These are phyloP conservation scores for Eupithecia dodoneata DNA, from an alignment of 2,888 invertebrate species.

Conservation along the genomic window DNA sequence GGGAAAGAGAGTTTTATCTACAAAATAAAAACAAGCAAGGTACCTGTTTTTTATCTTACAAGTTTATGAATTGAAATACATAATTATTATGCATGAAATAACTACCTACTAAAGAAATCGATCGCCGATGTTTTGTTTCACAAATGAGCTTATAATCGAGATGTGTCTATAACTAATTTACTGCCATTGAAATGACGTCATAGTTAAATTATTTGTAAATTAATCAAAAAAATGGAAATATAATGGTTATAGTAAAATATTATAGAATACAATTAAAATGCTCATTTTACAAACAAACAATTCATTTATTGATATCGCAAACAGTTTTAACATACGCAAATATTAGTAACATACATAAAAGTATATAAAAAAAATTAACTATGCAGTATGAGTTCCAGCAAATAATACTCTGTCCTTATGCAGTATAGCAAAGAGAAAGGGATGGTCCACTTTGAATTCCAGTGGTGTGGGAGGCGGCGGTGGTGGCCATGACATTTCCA, in stretches of 20 bases:
- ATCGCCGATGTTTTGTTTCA: too few species aligned
- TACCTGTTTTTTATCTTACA: background rate
- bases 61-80: too few species aligned
- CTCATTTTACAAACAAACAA: background rate
- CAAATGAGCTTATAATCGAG: too few species aligned
- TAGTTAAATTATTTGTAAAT: too few species aligned
- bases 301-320: background rate
- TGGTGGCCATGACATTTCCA: background rate
- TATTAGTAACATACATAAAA: too few species aligned
- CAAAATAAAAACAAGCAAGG: background rate
- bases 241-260: too few species aligned
- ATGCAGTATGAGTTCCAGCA: constrained; percentile 27
- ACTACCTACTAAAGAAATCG: too few species aligned
- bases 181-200: too few species aligned
- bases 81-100: background rate
- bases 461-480: constrained; percentile 16
- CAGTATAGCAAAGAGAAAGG: constrained; percentile 16
- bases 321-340: background rate
- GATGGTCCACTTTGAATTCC: constrained; percentile 42
- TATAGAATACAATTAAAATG: background rate
- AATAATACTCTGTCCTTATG: constrained; percentile 35
- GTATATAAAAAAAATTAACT: too few species aligned
- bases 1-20: background rate
- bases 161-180: too few species aligned
- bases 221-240: too few species aligned